phyloP scores from a whole-genome alignment of 2,888 invertebrate species.

The Scaptomyza polygonia region DNA sequence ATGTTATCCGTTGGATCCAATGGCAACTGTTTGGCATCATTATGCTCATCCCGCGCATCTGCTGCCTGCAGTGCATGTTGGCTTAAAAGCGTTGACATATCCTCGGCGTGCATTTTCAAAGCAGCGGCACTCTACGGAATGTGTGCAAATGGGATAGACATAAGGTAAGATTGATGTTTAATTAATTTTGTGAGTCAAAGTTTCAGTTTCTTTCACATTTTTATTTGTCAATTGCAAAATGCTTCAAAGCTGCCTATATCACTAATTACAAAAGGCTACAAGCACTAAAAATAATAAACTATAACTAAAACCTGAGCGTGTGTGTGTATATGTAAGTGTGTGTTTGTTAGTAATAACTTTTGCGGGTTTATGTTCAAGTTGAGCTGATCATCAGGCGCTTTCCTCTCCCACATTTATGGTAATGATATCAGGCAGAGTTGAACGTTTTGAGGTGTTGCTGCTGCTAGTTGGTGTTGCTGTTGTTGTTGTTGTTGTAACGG shows the following conservation, averaged over 20 bases:
- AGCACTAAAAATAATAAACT: constrained; percentile 33
- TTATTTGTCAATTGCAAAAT: constrained; percentile 62
- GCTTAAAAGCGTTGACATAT: constrained; percentile 87
- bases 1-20: constrained; percentile 90
- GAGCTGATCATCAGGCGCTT: constrained; percentile 36
- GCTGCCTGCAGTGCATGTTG: constrained; percentile 86
- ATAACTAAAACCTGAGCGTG: constrained; percentile 68
- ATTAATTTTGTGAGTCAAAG: constrained; percentile 4
- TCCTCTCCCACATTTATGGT: constrained; percentile 82
- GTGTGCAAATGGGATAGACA: not conserved
- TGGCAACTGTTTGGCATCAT: constrained; percentile 85
- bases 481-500: not conserved
- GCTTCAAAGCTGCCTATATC: constrained; percentile 59
- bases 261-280: constrained; percentile 51
- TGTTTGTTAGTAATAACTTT: constrained; percentile 7
- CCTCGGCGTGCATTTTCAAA: constrained; percentile 85
- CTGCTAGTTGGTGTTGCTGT: constrained; percentile 3
- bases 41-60: constrained; percentile 86
- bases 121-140: constrained; percentile 69
- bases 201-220: not conserved
- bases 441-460: constrained; percentile 20
- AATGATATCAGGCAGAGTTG: constrained; percentile 71
- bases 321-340: not conserved
- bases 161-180: constrained; percentile 10
- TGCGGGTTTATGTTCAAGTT: constrained; percentile 14